Conservation (phyloP, 2,113 vertebrate genomes). For the Oryctolagus cuniculus region DNA sequence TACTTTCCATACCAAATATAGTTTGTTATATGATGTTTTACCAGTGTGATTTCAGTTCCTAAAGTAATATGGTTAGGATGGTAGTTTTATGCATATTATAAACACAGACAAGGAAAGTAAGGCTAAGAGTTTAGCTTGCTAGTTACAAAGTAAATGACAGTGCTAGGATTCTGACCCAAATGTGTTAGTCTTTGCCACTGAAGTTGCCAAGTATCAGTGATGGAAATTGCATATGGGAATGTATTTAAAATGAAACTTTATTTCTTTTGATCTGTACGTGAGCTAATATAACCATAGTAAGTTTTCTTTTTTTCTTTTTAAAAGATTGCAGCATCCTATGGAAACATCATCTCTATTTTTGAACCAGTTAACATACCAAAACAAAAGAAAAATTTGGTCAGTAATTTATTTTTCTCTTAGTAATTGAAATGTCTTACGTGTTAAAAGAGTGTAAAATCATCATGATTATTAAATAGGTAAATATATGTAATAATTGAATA, state of each 20-base stretch:
- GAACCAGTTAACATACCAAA: slow-evolving; percentile 92
- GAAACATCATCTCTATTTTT: slow-evolving; percentile 95
- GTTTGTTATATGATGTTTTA: slow-evolving; percentile 37
- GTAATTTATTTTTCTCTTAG: slow-evolving; percentile 83
- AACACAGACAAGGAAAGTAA: neutral
- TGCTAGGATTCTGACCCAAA: slow-evolving; percentile 28
- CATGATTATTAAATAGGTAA: neutral
- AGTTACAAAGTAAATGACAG: neutral
- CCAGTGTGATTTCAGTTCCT: neutral
- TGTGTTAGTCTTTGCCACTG: neutral
- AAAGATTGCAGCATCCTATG: slow-evolving; percentile 99
- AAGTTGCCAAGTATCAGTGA: neutral
- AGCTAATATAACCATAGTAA: slow-evolving; percentile 59
- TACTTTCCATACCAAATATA: neutral
- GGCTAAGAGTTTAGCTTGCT: neutral
- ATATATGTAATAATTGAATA: slow-evolving; percentile 30
- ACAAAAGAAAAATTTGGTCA: slow-evolving; percentile 91
- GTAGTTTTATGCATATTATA: neutral
- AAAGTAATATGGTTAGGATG: slow-evolving; percentile 25
- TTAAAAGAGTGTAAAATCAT: slow-evolving; percentile 25
- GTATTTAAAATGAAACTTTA: slow-evolving; percentile 47
- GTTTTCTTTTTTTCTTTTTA: slow-evolving; percentile 65
- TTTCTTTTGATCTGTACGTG: slow-evolving; percentile 52
- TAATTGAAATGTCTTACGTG: slow-evolving; percentile 49
- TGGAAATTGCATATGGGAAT: neutral